Percentiles rank a stretch among this genome's conserved stretches.
Conservation (phyloP, 1,140 invertebrate species). For the Cepaea nemoralis region DNA sequence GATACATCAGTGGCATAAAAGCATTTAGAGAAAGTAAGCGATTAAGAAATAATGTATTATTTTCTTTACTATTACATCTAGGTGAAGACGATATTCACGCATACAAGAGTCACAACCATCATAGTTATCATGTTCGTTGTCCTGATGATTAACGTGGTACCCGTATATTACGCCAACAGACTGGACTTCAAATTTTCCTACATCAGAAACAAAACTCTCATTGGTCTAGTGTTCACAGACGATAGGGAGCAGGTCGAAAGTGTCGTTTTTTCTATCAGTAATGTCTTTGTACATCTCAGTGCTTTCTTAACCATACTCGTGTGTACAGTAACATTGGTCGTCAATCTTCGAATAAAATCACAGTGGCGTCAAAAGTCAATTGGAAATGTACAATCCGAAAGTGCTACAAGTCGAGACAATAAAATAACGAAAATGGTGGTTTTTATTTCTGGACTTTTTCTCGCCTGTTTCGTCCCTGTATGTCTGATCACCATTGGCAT, state of each 20-base stretch:
- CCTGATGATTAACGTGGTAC: neutral
- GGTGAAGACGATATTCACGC: neutral
- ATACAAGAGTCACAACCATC: slow-evolving; percentile 4
- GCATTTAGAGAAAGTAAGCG: too few species aligned
- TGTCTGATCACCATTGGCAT: neutral
- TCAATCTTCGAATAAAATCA: neutral
- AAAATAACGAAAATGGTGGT: slow-evolving; percentile 23
- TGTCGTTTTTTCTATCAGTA: neutral
- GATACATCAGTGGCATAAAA: too few species aligned
- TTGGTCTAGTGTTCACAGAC: slow-evolving; percentile 1
- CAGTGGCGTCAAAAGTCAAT: slow-evolving; percentile 1
- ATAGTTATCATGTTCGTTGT: neutral
- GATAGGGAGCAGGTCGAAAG: neutral
- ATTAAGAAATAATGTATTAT: too few species aligned
- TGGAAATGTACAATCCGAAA: neutral
- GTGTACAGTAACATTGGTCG: slow-evolving; percentile 1
- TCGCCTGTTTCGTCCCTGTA: slow-evolving; percentile 17
- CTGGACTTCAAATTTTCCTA: neutral
- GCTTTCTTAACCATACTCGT: neutral
- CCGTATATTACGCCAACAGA: slow-evolving; percentile 2
- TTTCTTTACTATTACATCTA: neutral
- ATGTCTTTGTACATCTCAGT: neutral
- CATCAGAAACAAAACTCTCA: slow-evolving; percentile 16
- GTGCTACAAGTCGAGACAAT: neutral
- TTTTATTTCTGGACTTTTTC: neutral